A percentile compares a stretch with the other conserved stretches of the same genome.
phyloP scores from a whole-genome alignment of 2,888 invertebrate species.

The Sialis lutaria region DNA sequence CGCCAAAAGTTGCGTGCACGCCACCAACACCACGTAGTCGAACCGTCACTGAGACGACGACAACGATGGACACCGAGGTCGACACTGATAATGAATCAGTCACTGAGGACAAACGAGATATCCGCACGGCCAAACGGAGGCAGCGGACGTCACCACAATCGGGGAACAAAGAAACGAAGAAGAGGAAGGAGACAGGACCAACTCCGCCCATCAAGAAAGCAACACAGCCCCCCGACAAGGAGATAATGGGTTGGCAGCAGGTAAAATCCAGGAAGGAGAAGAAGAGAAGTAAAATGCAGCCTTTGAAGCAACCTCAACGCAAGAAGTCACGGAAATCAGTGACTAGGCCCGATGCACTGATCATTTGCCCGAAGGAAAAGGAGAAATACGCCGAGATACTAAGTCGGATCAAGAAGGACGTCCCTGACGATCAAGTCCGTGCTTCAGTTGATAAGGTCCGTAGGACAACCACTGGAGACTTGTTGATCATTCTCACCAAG shows the following conservation, averaged over 20 bases:
- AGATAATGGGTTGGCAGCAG: no score
- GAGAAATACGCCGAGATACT: constrained; percentile 8
- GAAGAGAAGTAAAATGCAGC: no score
- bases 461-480: neutral
- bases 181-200: neutral
- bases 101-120: neutral
- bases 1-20: no score
- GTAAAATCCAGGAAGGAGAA: neutral
- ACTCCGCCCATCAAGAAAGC: no score
- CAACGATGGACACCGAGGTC: no score
- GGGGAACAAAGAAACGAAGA: neutral
- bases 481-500: neutral
- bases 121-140: no score
- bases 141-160: no score
- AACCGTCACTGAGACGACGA: no score
- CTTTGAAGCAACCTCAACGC: neutral
- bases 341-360: constrained; percentile 6
- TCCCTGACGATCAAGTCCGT: constrained; percentile 4
- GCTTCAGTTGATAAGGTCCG: constrained; percentile 1
- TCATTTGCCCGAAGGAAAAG: constrained; percentile 5
- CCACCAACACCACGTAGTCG: no score
- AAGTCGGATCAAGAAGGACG: constrained; percentile 2
- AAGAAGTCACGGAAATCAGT: constrained; percentile 1
- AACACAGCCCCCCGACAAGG: no score
- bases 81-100: neutral